Percentiles rank a stretch among this genome's conserved stretches.
Evolutionary conservation across 2,888 invertebrate genomes (phyloP).

Genomic region (Nudaria mundana): DNA sequence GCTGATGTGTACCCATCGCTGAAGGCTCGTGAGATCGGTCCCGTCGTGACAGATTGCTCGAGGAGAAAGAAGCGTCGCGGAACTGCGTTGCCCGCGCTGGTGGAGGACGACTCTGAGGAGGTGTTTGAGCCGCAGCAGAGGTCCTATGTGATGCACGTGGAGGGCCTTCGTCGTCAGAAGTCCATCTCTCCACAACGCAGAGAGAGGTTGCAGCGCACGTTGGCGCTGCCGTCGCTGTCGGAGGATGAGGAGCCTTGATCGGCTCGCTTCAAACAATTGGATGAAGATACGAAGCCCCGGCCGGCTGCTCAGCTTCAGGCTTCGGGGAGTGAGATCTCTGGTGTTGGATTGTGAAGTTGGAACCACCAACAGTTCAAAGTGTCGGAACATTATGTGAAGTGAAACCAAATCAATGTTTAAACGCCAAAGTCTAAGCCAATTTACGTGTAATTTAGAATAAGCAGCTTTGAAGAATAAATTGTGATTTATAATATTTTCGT

Average conservation of each 20-base stretch:
- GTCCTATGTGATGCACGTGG: slow-evolving; percentile 55
- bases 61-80: slow-evolving; percentile 52
- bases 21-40: slow-evolving; percentile 54
- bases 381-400: slow-evolving; percentile 48
- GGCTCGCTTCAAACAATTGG: slow-evolving; percentile 32
- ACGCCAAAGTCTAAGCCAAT: slow-evolving; percentile 40
- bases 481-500: slow-evolving; percentile 27
- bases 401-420: slow-evolving; percentile 48
- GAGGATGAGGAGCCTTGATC: slow-evolving; percentile 77
- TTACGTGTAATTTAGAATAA: slow-evolving; percentile 46
- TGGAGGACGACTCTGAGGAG: slow-evolving; percentile 61
- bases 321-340: slow-evolving; percentile 30
- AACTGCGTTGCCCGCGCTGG: slow-evolving; percentile 54
- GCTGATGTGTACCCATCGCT: slow-evolving; percentile 56
- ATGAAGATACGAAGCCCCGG: slow-evolving; percentile 60
- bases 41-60: slow-evolving; percentile 47
- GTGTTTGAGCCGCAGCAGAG: slow-evolving; percentile 51
- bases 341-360: slow-evolving; percentile 37
- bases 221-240: slow-evolving; percentile 69
- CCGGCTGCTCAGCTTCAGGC: slow-evolving; percentile 43
- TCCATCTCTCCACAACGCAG: slow-evolving; percentile 66
- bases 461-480: slow-evolving; percentile 32
- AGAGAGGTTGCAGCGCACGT: slow-evolving; percentile 60
- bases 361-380: slow-evolving; percentile 36
- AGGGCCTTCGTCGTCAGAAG: slow-evolving; percentile 66